phyloP scores from a whole-genome alignment of 2,888 invertebrate species.

The Chirona hameri region DNA sequence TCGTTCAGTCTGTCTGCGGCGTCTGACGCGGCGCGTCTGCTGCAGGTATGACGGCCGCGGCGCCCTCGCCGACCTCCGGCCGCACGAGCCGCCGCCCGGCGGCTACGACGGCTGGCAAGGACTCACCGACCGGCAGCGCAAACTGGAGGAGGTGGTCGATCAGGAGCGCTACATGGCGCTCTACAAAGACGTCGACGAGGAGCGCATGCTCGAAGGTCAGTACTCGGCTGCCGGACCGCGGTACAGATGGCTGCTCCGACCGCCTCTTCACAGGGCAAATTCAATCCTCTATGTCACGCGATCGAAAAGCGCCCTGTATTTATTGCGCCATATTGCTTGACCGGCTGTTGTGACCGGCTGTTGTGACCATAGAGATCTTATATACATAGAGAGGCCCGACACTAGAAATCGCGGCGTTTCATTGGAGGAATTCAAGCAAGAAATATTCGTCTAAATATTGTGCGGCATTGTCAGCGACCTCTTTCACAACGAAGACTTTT shows the following conservation, averaged over 20 bases:
- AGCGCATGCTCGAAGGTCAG: slow-evolving; percentile 83
- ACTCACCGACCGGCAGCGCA: slow-evolving; percentile 66
- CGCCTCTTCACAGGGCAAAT: neutral
- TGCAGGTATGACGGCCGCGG: slow-evolving; percentile 91
- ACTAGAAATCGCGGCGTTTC: too few species aligned
- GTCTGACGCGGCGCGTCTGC: neutral
- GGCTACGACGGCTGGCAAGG: slow-evolving; percentile 55
- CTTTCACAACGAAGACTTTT: too few species aligned
- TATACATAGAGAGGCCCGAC: too few species aligned
- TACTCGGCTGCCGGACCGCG: neutral
- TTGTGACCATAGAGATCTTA: too few species aligned
- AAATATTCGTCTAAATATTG: too few species aligned
- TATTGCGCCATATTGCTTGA: too few species aligned
- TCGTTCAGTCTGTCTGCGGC: neutral
- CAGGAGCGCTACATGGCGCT: slow-evolving; percentile 90
- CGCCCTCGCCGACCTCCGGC: slow-evolving; percentile 78
- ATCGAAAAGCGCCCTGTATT: too few species aligned
- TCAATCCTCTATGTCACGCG: too few species aligned
- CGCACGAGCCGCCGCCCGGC: slow-evolving; percentile 72
- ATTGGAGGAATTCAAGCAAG: too few species aligned
- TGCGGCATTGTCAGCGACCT: too few species aligned
- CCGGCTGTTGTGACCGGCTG: too few species aligned
- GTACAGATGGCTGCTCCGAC: slow-evolving; percentile 1
- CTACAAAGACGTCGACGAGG: slow-evolving; percentile 80
- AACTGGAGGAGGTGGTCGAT: slow-evolving; percentile 87